Evolutionary conservation across 2,888 invertebrate genomes (phyloP).

Genomic region (Apodemia duryi): DNA sequence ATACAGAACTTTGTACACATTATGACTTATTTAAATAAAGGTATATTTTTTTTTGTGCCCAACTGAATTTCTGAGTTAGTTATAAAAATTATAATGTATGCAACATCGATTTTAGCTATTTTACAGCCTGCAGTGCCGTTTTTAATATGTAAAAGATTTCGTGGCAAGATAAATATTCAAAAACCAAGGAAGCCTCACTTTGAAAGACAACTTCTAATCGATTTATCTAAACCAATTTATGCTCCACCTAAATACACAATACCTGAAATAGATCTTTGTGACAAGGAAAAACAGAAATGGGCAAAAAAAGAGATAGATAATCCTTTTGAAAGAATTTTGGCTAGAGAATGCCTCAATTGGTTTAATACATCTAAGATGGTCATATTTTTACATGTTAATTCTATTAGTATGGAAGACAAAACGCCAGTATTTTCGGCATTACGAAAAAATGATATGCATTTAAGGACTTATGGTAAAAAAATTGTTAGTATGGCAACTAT

Average conservation of each 20-base stretch:
- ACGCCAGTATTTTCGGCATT: slow-evolving; percentile 82
- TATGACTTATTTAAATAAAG: slow-evolving; percentile 47
- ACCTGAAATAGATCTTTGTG: slow-evolving; percentile 75
- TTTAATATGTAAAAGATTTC: slow-evolving; percentile 81
- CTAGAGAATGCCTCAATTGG: slow-evolving; percentile 84
- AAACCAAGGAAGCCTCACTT: slow-evolving; percentile 85
- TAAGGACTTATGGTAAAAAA: slow-evolving; percentile 82
- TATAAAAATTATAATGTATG: not conserved
- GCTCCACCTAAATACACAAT: slow-evolving; percentile 60
- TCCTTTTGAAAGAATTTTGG: slow-evolving; percentile 85
- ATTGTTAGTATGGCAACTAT: slow-evolving; percentile 83
- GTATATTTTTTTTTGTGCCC: slow-evolving; percentile 32
- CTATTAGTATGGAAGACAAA: slow-evolving; percentile 82
- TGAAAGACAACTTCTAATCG: slow-evolving; percentile 82
- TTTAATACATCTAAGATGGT: slow-evolving; percentile 85
- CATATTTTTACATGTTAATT: slow-evolving; percentile 85
- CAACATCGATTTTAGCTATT: slow-evolving; percentile 52
- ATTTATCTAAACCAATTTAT: slow-evolving; percentile 82
- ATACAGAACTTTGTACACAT: not conserved
- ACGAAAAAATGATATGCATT: slow-evolving; percentile 83
- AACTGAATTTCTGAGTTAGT: not conserved
- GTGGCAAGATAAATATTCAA: slow-evolving; percentile 89
- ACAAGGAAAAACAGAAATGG: slow-evolving; percentile 42
- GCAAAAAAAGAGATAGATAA: slow-evolving; percentile 71
- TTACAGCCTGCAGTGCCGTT: slow-evolving; percentile 60